Conservation (phyloP, 1,140 invertebrate species). For the Ditylenchus dipsaci region DNA sequence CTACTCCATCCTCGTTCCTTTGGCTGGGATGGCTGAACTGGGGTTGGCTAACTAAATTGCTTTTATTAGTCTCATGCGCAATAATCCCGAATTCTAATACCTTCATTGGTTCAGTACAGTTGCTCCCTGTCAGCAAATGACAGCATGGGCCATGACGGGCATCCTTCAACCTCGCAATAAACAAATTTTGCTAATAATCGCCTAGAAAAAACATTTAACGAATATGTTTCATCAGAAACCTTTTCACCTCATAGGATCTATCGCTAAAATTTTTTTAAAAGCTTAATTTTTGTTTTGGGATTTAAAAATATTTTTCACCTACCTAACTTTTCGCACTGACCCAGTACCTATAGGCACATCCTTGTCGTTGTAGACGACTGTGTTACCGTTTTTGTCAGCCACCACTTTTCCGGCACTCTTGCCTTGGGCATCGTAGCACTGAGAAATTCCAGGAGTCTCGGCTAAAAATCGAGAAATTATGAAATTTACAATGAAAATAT, state of each 20-base stretch:
- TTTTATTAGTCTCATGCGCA: not conserved
- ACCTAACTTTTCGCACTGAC: conserved; percentile 39
- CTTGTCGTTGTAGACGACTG: conserved; percentile 53
- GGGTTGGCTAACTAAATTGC: conserved; percentile 29
- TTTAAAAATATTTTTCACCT: not conserved
- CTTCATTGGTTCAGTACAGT: conserved; percentile 51
- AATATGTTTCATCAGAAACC: not conserved
- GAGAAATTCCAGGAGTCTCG: conserved; percentile 56
- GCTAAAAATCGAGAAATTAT: conserved; percentile 19
- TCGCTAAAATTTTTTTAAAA: not conserved
- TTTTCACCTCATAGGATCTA: not conserved
- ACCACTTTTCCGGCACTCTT: conserved; percentile 53
- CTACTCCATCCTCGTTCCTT: conserved; percentile 46
- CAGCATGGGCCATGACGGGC: conserved; percentile 51
- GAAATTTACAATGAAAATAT: conserved; percentile 9
- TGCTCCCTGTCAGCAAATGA: conserved; percentile 50
- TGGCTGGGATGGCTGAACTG: conserved; percentile 54
- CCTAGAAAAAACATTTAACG: conserved; percentile 23
- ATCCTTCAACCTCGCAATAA: conserved; percentile 54
- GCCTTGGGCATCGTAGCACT: conserved; percentile 56
- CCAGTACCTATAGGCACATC: conserved; percentile 56
- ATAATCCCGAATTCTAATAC: not conserved
- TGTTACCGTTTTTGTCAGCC: conserved; percentile 58
- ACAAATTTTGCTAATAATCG: conserved; percentile 57
- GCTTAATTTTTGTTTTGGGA: not conserved